phyloP scores from a whole-genome alignment of 2,113 vertebrate genomes.

The Elachura formosa region DNA sequence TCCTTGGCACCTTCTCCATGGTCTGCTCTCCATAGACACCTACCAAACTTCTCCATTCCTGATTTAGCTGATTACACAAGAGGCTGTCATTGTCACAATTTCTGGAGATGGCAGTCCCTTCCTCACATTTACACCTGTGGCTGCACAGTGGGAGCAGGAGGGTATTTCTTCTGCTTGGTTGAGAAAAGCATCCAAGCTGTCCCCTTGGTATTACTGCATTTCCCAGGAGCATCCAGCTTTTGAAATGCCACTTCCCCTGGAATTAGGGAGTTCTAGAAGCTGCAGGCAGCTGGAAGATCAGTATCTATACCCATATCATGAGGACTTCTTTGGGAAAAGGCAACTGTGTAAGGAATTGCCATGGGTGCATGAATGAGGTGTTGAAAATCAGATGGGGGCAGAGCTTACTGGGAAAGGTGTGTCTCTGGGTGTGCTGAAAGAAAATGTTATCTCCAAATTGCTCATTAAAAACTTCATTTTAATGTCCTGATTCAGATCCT shows the following conservation, averaged over 20 bases:
- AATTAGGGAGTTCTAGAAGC: background rate
- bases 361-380: background rate
- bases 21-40: background rate
- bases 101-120: background rate
- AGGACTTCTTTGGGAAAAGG: background rate
- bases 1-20: background rate
- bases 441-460: slow-evolving; percentile 11
- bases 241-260: background rate
- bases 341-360: background rate
- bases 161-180: background rate
- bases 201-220: background rate
- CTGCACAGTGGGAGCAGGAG: background rate
- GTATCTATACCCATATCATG: background rate
- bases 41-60: background rate
- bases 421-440: slow-evolving; percentile 18
- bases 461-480: slow-evolving; percentile 4
- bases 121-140: background rate
- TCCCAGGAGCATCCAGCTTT: background rate
- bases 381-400: background rate
- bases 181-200: background rate
- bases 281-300: background rate
- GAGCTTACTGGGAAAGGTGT: background rate
- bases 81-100: background rate
- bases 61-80: background rate
- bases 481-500: slow-evolving; percentile 17